Conservation (phyloP, 1,140 invertebrate species). For the Polypedilum pembai region DNA sequence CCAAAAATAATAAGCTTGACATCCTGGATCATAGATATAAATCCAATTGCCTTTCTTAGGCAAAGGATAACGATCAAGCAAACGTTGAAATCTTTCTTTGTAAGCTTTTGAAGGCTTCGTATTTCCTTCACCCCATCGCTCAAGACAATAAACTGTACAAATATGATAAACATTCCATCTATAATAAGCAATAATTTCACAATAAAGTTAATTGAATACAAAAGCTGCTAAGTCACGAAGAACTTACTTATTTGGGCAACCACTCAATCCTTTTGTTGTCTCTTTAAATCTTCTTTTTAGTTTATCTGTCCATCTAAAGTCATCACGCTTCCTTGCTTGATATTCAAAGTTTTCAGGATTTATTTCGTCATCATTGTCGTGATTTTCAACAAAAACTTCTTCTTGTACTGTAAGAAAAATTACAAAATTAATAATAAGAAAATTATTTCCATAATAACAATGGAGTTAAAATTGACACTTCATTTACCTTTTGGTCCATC, state of each 20-base stretch:
- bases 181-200: neutral
- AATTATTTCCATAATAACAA: conserved; percentile 30
- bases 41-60: conserved; percentile 73
- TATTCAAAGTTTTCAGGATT: conserved; percentile 34
- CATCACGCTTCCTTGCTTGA: conserved; percentile 38
- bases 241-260: conserved; percentile 84
- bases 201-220: neutral
- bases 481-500: conserved; percentile 37
- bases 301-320: conserved; percentile 48
- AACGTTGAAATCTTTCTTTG: conserved; percentile 61
- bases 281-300: conserved; percentile 47
- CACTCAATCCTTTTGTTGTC: conserved; percentile 55
- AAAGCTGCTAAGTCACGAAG: neutral
- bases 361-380: conserved; percentile 50
- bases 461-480: conserved; percentile 30
- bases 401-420: conserved; percentile 45
- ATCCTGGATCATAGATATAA: conserved; percentile 85
- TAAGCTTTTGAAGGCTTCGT: conserved; percentile 65
- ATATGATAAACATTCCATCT: conserved; percentile 86
- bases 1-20: conserved; percentile 91
- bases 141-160: conserved; percentile 81
- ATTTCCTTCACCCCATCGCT: conserved; percentile 75
- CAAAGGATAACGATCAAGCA: conserved; percentile 84
- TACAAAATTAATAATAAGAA: conserved; percentile 31
- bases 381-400: conserved; percentile 84